A percentile compares a stretch with the other conserved stretches of the same genome.
Conservation (phyloP, 1,140 invertebrate genomes). For the Popillia japonica region DNA sequence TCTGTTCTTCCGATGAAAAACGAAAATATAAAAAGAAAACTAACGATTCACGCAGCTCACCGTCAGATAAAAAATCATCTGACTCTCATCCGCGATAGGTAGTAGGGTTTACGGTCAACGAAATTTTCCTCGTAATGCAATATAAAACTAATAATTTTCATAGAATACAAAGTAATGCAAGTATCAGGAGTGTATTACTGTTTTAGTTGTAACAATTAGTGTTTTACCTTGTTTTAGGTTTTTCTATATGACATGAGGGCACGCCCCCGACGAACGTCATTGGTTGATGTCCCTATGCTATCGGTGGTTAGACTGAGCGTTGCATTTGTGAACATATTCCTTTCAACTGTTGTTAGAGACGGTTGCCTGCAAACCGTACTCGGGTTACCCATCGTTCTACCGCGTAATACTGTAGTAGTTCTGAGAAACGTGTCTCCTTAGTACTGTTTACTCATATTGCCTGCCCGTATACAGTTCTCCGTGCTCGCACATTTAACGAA, state of each 20-base stretch:
- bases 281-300: conserved; percentile 36
- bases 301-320: conserved; percentile 17
- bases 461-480: not conserved
- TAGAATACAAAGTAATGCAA: no score
- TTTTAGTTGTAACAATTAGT: conserved; percentile 17
- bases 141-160: no score
- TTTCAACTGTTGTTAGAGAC: conserved; percentile 43
- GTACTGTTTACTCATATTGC: not conserved
- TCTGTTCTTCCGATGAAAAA: no score
- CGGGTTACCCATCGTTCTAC: not conserved
- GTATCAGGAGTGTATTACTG: not conserved
- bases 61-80: no score
- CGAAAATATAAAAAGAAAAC: no score
- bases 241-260: conserved; percentile 20
- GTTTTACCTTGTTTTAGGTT: conserved; percentile 8
- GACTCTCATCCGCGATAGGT: no score
- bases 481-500: not conserved
- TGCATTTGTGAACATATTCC: conserved; percentile 43
- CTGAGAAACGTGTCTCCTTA: not conserved
- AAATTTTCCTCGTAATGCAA: no score
- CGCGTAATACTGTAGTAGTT: conserved; percentile 19
- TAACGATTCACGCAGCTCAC: no score
- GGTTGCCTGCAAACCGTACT: conserved; percentile 22
- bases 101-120: no score
- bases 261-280: conserved; percentile 26